Conservation (phyloP, 1,140 invertebrate genomes). For the Stratiolaelaps scimitus region DNA sequence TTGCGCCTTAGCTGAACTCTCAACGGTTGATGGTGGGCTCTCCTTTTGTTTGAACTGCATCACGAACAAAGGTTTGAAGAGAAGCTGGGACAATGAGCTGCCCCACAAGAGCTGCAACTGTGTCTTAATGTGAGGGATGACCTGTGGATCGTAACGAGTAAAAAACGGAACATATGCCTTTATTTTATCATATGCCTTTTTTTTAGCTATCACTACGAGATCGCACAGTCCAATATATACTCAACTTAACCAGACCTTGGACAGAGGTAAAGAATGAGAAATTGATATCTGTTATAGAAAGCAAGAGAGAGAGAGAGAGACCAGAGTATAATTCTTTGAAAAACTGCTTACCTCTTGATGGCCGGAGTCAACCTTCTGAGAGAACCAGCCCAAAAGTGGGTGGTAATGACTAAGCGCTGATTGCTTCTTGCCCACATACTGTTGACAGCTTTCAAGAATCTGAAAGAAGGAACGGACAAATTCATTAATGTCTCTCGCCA, state of each 20-base stretch:
- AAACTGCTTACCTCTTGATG: slow-evolving; percentile 33
- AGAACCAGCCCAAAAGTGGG: slow-evolving; percentile 92
- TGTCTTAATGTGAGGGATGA: slow-evolving; percentile 60
- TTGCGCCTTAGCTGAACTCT: slow-evolving; percentile 31
- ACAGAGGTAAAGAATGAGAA: not conserved
- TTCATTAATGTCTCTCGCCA: slow-evolving; percentile 25
- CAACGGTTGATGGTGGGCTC: slow-evolving; percentile 23
- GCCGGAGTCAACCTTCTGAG: slow-evolving; percentile 60
- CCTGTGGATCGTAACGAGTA: slow-evolving; percentile 57
- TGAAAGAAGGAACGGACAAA: slow-evolving; percentile 40
- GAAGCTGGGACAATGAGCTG: slow-evolving; percentile 48
- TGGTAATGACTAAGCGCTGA: slow-evolving; percentile 90
- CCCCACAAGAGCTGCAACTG: slow-evolving; percentile 79
- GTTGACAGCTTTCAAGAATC: slow-evolving; percentile 69
- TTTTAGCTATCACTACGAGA: no score
- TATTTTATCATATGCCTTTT: no score
- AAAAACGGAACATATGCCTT: no score
- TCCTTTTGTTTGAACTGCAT: slow-evolving; percentile 13
- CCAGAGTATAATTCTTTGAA: not conserved
- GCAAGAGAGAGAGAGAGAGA: slow-evolving; percentile 17
- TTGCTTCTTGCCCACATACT: slow-evolving; percentile 69
- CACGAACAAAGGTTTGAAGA: slow-evolving; percentile 44
- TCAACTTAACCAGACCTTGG: slow-evolving; percentile 10
- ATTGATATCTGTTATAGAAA: slow-evolving; percentile 25
- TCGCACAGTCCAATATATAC: no score